Evolutionary conservation across 2,888 invertebrate genomes (phyloP).

Genomic region (Carterocephalus palaemon): DNA sequence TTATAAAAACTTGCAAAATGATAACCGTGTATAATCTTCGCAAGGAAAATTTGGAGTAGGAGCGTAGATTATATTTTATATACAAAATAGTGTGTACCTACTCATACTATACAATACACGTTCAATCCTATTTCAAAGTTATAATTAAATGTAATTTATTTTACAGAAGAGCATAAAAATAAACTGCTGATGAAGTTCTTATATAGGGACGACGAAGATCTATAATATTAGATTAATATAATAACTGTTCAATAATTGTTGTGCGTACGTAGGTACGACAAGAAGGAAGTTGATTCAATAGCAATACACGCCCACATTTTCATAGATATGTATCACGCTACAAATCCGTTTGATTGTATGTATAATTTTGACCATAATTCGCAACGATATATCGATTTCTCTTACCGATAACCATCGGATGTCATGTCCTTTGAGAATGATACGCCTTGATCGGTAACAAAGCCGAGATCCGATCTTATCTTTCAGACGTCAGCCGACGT

Average conservation of each 20-base stretch:
- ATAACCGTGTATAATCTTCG: too few species aligned
- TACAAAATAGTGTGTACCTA: too few species aligned
- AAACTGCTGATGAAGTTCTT: too few species aligned
- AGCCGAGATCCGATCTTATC: conserved; percentile 31
- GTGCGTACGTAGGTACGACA: conserved; percentile 4
- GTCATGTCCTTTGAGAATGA: conserved; percentile 30
- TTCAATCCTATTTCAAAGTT: too few species aligned
- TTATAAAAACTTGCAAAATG: too few species aligned
- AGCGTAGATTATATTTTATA: too few species aligned
- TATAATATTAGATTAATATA: neutral
- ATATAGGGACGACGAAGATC: too few species aligned
- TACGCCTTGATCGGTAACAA: conserved; percentile 31
- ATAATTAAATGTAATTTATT: too few species aligned
- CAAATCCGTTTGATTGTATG: conserved; percentile 21
- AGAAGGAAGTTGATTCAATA: conserved; percentile 17
- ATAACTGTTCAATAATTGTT: neutral
- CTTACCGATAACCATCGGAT: conserved; percentile 30
- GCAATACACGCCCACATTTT: conserved; percentile 11
- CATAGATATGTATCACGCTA: conserved; percentile 19
- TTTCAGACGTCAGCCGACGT: conserved; percentile 29
- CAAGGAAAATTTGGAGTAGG: too few species aligned
- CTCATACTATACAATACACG: too few species aligned
- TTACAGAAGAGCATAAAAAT: too few species aligned
- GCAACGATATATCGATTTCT: conserved; percentile 37
- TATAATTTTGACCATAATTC: conserved; percentile 35